These are phyloP conservation scores for Diadema setosum DNA, from an alignment of 35 echinoderm and acorn worm species.

Conservation along the genomic window DNA sequence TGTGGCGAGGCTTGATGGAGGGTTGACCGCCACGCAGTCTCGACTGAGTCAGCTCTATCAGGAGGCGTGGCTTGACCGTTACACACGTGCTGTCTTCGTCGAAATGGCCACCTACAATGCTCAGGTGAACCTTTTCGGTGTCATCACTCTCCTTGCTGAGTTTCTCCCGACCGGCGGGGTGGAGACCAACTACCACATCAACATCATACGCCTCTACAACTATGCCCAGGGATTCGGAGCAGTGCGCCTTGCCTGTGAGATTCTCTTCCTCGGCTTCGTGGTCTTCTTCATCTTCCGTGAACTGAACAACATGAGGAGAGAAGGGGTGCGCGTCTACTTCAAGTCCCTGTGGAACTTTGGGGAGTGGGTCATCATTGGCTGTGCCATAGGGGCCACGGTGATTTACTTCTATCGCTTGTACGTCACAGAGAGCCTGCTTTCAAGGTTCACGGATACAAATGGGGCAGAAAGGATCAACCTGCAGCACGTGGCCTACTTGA, in stretches of 20 bases:
- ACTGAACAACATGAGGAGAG: constrained; percentile 35
- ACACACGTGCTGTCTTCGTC: constrained; percentile 79
- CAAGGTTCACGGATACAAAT: constrained; percentile 25
- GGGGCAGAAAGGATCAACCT: constrained; percentile 77
- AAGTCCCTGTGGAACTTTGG: constrained; percentile 82
- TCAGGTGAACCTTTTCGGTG: constrained; percentile 83
- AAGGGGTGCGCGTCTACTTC: constrained; percentile 46
- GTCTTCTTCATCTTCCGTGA: constrained; percentile 69
- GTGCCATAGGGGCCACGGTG: constrained; percentile 52
- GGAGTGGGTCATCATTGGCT: constrained; percentile 62
- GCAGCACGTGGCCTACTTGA: constrained; percentile 98
- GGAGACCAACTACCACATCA: constrained; percentile 46
- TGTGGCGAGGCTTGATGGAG: constrained; percentile 28
- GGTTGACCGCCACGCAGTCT: background rate
- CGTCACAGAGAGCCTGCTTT: constrained; percentile 45
- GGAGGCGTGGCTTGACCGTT: constrained; percentile 76
- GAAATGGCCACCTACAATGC: constrained; percentile 82
- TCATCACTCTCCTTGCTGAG: constrained; percentile 66
- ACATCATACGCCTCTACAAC: constrained; percentile 60
- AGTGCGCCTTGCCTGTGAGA: constrained; percentile 64
- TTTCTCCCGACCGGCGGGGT: constrained; percentile 80
- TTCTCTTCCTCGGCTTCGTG: constrained; percentile 72
- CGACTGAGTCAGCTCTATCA: constrained; percentile 35
- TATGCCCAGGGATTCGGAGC: constrained; percentile 46
- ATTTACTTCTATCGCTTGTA: constrained; percentile 83